Percentiles rank a stretch among this genome's conserved stretches.
Conservation (phyloP, 2,113 vertebrate genomes). For the Pithys albifrons region DNA sequence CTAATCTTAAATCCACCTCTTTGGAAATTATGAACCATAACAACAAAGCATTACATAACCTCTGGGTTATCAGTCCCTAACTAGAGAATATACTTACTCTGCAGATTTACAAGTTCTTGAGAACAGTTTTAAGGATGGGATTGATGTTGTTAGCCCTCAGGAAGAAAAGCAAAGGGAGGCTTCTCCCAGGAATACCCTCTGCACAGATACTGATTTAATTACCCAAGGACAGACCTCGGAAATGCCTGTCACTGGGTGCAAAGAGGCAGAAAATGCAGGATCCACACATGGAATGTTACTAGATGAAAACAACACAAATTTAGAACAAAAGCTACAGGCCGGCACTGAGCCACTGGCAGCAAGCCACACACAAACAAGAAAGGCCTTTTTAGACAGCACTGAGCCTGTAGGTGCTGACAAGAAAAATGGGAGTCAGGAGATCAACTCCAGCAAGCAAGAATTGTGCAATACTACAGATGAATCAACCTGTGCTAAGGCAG, state of each 20-base stretch:
- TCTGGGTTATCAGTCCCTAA: background rate
- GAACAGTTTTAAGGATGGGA: constrained; percentile 54
- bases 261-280: constrained; percentile 59
- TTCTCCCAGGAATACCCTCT: constrained; percentile 64
- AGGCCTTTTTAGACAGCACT: constrained; percentile 23
- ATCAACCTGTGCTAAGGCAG: constrained; percentile 2
- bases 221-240: constrained; percentile 38
- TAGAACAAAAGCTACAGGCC: constrained; percentile 30
- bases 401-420: constrained; percentile 12
- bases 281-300: background rate
- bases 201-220: constrained; percentile 47
- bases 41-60: background rate
- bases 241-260: background rate
- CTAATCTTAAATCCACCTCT: background rate
- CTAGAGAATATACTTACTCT: background rate
- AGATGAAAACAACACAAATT: constrained; percentile 24
- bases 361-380: background rate
- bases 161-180: constrained; percentile 71
- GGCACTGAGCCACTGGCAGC: background rate
- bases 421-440: constrained; percentile 12
- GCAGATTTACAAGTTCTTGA: constrained; percentile 66
- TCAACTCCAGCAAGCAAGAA: background rate
- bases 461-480: background rate
- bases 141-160: constrained; percentile 6
- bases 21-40: background rate